These are phyloP conservation scores for Rhynchomys soricoides DNA, from an alignment of 2,113 vertebrate species.

Conservation along the genomic window DNA sequence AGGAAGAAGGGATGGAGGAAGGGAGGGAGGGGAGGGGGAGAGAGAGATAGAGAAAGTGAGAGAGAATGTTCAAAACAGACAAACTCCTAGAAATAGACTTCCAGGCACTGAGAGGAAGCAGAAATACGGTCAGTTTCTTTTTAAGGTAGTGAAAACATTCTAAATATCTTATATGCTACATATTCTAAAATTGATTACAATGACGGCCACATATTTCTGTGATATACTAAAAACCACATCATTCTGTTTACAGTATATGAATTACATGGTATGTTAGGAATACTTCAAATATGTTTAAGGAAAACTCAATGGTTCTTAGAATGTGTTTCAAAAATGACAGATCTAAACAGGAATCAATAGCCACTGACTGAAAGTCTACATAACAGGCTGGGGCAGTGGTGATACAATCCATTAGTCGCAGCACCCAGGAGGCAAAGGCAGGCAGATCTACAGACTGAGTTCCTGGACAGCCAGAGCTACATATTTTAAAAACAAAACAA, in stretches of 20 bases:
- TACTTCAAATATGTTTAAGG: slow-evolving; percentile 1
- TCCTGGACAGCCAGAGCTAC: no score
- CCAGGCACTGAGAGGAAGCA: neutral
- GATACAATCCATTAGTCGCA: no score
- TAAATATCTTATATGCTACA: neutral
- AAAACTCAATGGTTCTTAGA: slow-evolving; percentile 14
- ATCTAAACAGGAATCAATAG: neutral
- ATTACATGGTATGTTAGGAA: neutral
- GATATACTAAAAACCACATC: neutral
- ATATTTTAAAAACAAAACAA: no score
- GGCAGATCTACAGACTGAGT: no score
- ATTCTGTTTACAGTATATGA: neutral
- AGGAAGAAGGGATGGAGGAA: no score
- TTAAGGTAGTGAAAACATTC: neutral
- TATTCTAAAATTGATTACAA: neutral
- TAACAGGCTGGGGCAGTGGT: neutral
- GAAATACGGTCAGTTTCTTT: neutral
- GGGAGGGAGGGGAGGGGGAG: no score
- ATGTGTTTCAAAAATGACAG: slow-evolving; percentile 32
- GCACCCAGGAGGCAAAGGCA: no score
- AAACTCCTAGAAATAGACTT: neutral
- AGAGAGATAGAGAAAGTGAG: no score
- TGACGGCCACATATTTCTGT: neutral
- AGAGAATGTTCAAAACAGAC: neutral
- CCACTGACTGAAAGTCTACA: neutral